Base-by-base conservation (phyloP, 2,888 invertebrate genomes). In the Tetramorium bicarinatum region DNA sequence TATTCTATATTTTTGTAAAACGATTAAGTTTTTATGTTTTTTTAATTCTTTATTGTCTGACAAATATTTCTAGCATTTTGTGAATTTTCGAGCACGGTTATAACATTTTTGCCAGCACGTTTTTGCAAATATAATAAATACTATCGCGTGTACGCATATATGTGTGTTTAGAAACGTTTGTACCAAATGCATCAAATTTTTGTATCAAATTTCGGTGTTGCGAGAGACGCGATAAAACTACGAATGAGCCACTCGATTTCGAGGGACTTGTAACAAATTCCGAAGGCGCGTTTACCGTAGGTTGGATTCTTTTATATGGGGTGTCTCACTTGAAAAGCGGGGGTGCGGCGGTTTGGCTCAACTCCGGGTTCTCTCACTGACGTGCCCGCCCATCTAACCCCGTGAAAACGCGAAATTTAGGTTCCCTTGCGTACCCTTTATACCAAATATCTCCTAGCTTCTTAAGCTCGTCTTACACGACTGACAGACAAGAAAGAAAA, bases 211-310 rank as follows among this genome's bases (percentile, higher is more conserved):
- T 67, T 67, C 9, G 67, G 15, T 52, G 15, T 77, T 49, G 18
- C 38, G 34, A 61, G 47, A 34, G 3, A 71, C 59, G 72, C 25
- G 47, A 0, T n/a, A 47, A 25, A 71, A 80, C 18, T 71, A 34
- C 21, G 34, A 76, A 41, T 3, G 25, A 47, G 18, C 9, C 38
- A 61, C 47, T 59, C 47, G 34, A 69, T 59, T 79, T 9, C 47
- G 18, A 72, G 59, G n/a, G 25, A 80, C 72, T 38, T 72, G 49
- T 72, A 61, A 80, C 49, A 9, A 80, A 80, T 80, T 80, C 49
- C 25, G 49, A 38, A 47, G 72, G 25, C 59, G 38, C 49, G 71
- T 71, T 71, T 77, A 44, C 1, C 29, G 56, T 77, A 64, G 56
- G 41, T 67, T 44, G 44, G 1, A 77, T 56, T 80, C 59, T 72